These are phyloP conservation scores for Hippopotamus amphibius DNA, from an alignment of 2,113 vertebrate genomes.

Conservation along the genomic window DNA sequence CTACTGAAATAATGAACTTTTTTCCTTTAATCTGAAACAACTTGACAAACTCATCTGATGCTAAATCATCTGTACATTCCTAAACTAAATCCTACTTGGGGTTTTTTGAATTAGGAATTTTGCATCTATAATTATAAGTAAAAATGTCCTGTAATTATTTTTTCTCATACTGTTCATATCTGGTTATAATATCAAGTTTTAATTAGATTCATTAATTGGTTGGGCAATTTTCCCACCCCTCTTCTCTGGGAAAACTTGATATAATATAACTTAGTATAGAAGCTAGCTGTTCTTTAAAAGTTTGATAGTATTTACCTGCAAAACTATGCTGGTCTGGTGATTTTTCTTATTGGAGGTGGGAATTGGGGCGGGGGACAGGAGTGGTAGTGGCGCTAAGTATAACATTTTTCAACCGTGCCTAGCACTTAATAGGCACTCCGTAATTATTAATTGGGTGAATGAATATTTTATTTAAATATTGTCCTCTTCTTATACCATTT, in stretches of 20 bases:
- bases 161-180: neutral
- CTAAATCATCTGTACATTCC: constrained; percentile 24
- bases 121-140: neutral
- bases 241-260: neutral
- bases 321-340: neutral
- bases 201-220: neutral
- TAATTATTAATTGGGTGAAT: neutral
- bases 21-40: neutral
- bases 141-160: neutral
- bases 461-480: neutral
- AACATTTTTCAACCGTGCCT: neutral
- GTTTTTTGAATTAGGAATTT: neutral
- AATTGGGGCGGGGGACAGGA: no score
- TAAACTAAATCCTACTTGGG: neutral
- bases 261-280: neutral
- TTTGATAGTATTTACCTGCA: neutral
- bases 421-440: neutral
- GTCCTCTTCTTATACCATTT: neutral
- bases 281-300: neutral
- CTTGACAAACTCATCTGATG: neutral
- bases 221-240: neutral
- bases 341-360: neutral
- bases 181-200: neutral
- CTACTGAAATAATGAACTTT: neutral
- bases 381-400: no score